Base-by-base conservation (phyloP, 2,113 vertebrate species). In the Hystrix brachyura region DNA sequence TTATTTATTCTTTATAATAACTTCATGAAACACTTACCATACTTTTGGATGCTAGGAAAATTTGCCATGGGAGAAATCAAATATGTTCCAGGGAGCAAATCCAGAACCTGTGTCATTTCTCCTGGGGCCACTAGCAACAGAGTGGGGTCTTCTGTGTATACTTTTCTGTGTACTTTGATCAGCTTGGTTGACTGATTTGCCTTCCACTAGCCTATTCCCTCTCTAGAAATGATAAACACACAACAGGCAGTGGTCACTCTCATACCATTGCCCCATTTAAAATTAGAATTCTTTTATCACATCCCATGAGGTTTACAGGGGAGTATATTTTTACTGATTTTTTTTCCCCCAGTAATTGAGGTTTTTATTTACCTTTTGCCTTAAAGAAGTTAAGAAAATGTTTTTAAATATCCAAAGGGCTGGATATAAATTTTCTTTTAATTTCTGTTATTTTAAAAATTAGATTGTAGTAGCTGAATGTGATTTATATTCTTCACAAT, bases 371-470 rank as follows among this genome's bases (percentile, higher is more conserved):
- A 23, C 10, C 8, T 34, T 60, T 84, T 55, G 12, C n/a, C 25
- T 91, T 72, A 64, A 48, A 92, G 72, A 60, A 59, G 23, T 93
- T 84, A 51, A 25, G 7, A 64, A 11, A 88, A 10, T 51, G 9
- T 21, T 93, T 91, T 96, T 48, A 72, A 86, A 15, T 94, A 84
- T 93, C 53, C n/a, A 29, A 91, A 18, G 7, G 4, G 21, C 12
- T 62, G 7, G 29, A 65, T 34, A 64, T 32, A 82, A 23, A 29
- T 87, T 94, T 92, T 82, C 9, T 69, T 90, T 93, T 83, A 21
- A 71, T 59, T 93, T 94, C 29, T 79, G 5, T 76, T 64, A 34
- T 4, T 84, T 79, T 87, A 65, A 1, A 90, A 81, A 60, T 96
- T 15, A 86, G 34, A 83, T 88, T 67, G 2, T 67, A 29, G 10